A percentile compares a stretch with the other conserved stretches of the same genome.
These are phyloP conservation scores for Macaca fascicularis DNA, from an alignment of 2,113 vertebrate genomes.

Conservation along the genomic window T2T-MFA8v1.1 NC_088381.1:29751501-29752000, in stretches of 20 bases:
- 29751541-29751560: not conserved
- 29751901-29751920: not conserved
- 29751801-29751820: not conserved
- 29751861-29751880: conserved; percentile 2
- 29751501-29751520: not conserved
- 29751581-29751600: not conserved
- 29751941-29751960: not conserved
- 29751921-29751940: not conserved
- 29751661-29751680: not conserved
- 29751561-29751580: not conserved
- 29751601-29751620: not conserved
- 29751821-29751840: not conserved
- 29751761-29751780: not conserved
- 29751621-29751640: not conserved
- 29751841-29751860: not conserved
- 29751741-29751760: not conserved
- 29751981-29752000: not conserved
- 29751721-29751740: not conserved
- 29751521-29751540: not conserved
- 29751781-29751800: not conserved
- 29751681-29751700: not conserved
- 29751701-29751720: not conserved
- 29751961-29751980: not conserved
- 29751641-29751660: not conserved
- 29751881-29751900: not conserved